Conservation (phyloP, 1,140 invertebrate species). For the Ceratosolen solmsi region DNA sequence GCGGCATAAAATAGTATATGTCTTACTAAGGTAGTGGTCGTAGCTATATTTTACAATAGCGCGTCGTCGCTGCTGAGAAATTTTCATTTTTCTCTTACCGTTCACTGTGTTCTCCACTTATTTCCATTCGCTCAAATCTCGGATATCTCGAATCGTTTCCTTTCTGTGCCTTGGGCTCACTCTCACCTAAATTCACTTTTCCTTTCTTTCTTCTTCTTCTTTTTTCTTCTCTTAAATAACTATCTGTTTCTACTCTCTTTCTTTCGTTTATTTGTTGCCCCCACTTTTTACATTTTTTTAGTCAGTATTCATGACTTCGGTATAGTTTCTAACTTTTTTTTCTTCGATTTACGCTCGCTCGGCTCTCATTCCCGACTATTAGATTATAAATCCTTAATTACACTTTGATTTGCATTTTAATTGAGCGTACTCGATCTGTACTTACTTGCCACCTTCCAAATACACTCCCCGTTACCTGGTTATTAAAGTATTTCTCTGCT, state of each 20-base stretch:
- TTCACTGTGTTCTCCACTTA: constrained; percentile 19
- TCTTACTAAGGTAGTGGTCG: constrained; percentile 69
- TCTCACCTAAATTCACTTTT: neutral
- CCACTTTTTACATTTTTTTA: constrained; percentile 11
- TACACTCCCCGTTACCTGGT: neutral
- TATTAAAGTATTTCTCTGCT: constrained; percentile 35
- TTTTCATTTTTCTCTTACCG: constrained; percentile 13
- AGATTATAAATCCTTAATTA: constrained; percentile 49
- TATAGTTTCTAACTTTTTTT: constrained; percentile 22
- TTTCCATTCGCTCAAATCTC: neutral
- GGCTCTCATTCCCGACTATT: constrained; percentile 22
- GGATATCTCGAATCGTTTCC: neutral
- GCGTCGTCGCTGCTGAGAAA: constrained; percentile 41
- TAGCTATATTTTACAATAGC: constrained; percentile 59
- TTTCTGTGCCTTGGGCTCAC: constrained; percentile 23
- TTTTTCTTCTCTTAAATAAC: neutral
- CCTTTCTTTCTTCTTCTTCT: neutral
- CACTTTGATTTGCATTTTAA: constrained; percentile 51
- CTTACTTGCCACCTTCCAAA: neutral
- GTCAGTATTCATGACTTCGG: constrained; percentile 7
- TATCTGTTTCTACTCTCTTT: neutral
- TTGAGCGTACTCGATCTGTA: constrained; percentile 27
- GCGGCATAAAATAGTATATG: constrained; percentile 68
- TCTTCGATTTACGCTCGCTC: constrained; percentile 15
- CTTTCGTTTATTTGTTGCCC: neutral